Conservation (phyloP, 2,797 vertebrate genomes). For the Tamandua tetradactyla region DNA sequence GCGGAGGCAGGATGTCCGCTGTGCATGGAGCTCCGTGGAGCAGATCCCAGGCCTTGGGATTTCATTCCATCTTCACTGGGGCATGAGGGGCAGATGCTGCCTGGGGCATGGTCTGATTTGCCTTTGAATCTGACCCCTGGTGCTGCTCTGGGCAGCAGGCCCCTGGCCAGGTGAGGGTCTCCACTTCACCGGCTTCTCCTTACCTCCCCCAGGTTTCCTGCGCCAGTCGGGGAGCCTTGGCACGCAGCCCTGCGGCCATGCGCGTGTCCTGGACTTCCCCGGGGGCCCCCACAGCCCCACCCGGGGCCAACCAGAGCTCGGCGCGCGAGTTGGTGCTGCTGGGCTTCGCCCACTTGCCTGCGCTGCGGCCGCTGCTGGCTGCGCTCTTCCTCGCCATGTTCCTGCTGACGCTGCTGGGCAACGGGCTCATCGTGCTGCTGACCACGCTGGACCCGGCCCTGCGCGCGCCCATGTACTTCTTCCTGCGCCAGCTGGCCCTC, state of each 20-base stretch:
- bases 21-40: neutral
- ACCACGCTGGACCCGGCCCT: slow-evolving; percentile 40
- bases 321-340: neutral
- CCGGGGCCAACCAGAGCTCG: neutral
- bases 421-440: slow-evolving; percentile 32
- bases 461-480: slow-evolving; percentile 56
- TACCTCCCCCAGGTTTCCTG: neutral
- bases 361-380: slow-evolving; percentile 12
- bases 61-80: neutral
- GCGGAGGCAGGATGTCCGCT: neutral
- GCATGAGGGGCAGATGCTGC: neutral
- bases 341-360: slow-evolving; percentile 56
- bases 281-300: fast-evolving
- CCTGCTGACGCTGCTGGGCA: slow-evolving; percentile 46
- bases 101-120: neutral
- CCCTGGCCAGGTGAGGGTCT: neutral
- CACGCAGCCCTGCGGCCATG: neutral
- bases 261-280: neutral
- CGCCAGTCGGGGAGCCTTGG: fast-evolving
- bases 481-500: slow-evolving; percentile 49
- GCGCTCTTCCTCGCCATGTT: slow-evolving; percentile 43
- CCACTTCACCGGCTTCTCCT: neutral
- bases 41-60: neutral
- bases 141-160: neutral
- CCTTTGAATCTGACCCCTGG: neutral